Percentiles rank a stretch among this genome's conserved stretches.
These are phyloP conservation scores for Passer domesticus DNA, from an alignment of 2,113 vertebrate species.

Conservation along the genomic window DNA sequence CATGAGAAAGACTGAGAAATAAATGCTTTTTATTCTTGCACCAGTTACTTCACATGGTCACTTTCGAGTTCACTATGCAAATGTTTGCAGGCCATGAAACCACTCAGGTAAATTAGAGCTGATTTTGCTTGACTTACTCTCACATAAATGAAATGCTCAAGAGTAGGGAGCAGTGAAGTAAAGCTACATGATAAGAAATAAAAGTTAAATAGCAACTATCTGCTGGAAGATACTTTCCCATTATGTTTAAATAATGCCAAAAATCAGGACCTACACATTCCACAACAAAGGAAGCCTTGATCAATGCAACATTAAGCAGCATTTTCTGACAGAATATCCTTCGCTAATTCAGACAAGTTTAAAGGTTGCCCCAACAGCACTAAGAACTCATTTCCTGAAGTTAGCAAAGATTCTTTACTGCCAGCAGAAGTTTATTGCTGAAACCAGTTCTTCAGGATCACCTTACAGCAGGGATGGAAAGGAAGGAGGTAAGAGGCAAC, in stretches of 20 bases:
- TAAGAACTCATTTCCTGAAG: background rate
- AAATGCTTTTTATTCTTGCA: background rate
- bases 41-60: background rate
- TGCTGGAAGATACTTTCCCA: background rate
- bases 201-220: background rate
- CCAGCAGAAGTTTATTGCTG: background rate
- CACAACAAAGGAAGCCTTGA: background rate
- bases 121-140: background rate
- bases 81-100: background rate
- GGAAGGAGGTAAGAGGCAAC: background rate
- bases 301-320: background rate
- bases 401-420: background rate
- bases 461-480: background rate
- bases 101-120: background rate
- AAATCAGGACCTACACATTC: background rate
- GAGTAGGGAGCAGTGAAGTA: background rate
- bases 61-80: background rate
- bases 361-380: background rate
- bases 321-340: background rate
- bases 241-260: background rate
- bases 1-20: background rate
- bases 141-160: background rate
- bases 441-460: background rate
- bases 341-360: background rate
- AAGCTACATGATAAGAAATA: background rate